Percentiles rank a stretch among this genome's conserved stretches.
These are phyloP conservation scores for Ptychadena robeensis DNA, from an alignment of 2,797 vertebrate genomes.

Conservation along the genomic window DNA sequence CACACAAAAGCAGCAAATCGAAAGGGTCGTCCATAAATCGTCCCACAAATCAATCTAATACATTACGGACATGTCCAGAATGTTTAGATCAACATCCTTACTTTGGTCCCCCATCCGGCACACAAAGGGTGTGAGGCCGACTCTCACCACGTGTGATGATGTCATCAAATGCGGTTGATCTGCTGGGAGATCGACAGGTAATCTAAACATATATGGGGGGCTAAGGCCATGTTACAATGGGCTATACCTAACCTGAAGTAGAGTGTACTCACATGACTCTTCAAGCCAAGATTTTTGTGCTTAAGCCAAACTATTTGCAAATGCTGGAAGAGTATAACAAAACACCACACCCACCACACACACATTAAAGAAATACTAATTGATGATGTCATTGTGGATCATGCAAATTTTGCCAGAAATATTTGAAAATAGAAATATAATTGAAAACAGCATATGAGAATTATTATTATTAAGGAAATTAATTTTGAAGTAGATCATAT, in stretches of 20 bases:
- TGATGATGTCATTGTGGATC: not conserved
- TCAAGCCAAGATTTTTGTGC: not conserved
- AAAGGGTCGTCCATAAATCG: too few relatives aligned
- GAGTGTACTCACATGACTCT: not conserved
- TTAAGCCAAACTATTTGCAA: not conserved
- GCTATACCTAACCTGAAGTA: not conserved
- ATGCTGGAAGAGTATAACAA: not conserved
- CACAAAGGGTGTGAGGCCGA: too few relatives aligned
- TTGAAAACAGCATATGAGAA: slow-evolving; percentile 12
- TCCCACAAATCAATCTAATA: too few relatives aligned
- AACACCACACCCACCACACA: too few relatives aligned
- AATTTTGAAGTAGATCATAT: not conserved
- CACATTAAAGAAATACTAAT: not conserved
- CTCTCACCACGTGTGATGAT: too few relatives aligned
- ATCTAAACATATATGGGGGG: accelerated
- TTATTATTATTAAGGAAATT: not conserved
- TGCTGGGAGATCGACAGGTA: too few relatives aligned
- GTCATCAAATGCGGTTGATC: too few relatives aligned
- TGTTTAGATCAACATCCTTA: too few relatives aligned
- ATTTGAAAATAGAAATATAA: not conserved
- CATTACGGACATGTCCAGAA: too few relatives aligned
- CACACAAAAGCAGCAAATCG: too few relatives aligned
- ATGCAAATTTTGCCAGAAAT: not conserved
- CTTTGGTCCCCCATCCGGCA: too few relatives aligned
- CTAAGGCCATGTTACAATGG: too few relatives aligned